A percentile compares a stretch with the other conserved stretches of the same genome.
Conservation (phyloP, 2,113 vertebrate species). For the Ictalurus furcatus region DNA sequence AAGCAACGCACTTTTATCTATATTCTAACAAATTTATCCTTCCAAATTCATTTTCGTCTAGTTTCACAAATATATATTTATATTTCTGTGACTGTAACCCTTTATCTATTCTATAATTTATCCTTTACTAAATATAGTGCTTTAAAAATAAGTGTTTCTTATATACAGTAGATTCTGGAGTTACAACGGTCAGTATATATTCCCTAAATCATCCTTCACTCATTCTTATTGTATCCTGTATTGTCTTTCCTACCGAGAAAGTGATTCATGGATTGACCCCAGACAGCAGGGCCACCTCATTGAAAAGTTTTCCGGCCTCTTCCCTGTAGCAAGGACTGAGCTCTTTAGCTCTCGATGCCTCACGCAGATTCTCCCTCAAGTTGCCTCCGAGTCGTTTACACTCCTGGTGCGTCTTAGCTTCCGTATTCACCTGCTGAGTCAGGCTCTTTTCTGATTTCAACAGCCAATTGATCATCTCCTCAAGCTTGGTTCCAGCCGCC, state of each 20-base stretch:
- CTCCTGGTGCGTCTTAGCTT: slow-evolving; percentile 63
- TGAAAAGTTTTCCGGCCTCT: slow-evolving; percentile 59
- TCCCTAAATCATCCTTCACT: background rate
- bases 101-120: background rate
- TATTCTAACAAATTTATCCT: background rate
- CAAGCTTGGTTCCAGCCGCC: slow-evolving; percentile 55
- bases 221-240: background rate
- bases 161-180: background rate
- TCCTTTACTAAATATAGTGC: background rate
- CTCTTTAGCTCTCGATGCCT: slow-evolving; percentile 66
- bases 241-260: background rate
- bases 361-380: slow-evolving; percentile 67
- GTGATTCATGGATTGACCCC: slow-evolving; percentile 55
- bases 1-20: background rate
- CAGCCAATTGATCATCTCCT: slow-evolving; percentile 63
- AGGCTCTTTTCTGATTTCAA: slow-evolving; percentile 63
- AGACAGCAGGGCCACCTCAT: slow-evolving; percentile 65
- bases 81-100: background rate
- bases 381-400: slow-evolving; percentile 59
- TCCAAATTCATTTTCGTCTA: background rate
- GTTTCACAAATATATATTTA: background rate
- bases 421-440: slow-evolving; percentile 47
- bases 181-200: background rate
- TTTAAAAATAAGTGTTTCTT: background rate
- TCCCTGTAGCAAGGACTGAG: slow-evolving; percentile 60